Percentiles rank a stretch among this genome's conserved stretches.
Evolutionary conservation across 1,140 invertebrate species (phyloP).

Genomic region (Ceratosolen solmsi): DNA sequence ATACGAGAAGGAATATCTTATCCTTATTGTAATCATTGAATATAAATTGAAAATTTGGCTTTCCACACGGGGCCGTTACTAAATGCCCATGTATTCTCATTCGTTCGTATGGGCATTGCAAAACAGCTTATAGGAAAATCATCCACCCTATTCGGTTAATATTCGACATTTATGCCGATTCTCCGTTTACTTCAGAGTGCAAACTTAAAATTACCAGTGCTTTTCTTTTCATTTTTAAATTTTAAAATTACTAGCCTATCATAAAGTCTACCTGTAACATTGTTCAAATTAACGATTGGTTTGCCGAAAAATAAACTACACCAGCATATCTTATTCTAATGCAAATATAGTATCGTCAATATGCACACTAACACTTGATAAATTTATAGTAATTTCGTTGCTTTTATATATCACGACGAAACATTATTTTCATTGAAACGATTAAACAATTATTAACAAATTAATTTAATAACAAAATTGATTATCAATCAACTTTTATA

Average conservation of each 20-base stretch:
- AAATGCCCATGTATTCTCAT: neutral
- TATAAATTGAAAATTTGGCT: constrained; percentile 54
- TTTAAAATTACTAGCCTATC: neutral
- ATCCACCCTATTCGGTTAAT: neutral
- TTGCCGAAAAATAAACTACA: neutral
- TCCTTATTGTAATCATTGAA: constrained; percentile 50
- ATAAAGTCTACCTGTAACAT: too few relatives aligned
- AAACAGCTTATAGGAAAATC: constrained; percentile 14
- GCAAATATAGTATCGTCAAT: too few relatives aligned
- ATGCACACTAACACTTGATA: too few relatives aligned
- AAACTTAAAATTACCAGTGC: neutral
- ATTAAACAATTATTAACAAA: too few relatives aligned
- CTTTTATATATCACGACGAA: too few relatives aligned
- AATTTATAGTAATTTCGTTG: too few relatives aligned
- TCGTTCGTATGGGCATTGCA: neutral
- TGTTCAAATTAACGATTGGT: neutral
- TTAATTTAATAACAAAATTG: too few relatives aligned
- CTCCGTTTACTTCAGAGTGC: neutral
- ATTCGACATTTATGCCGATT: constrained; percentile 27
- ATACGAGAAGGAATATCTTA: constrained; percentile 26
- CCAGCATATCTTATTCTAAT: neutral
- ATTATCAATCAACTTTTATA: too few relatives aligned
- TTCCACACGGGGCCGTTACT: neutral
- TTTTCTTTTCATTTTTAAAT: neutral
- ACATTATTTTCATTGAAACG: too few relatives aligned